Conservation (phyloP, 2,797 vertebrate species). For the Erpetoichthys calabaricus region DNA sequence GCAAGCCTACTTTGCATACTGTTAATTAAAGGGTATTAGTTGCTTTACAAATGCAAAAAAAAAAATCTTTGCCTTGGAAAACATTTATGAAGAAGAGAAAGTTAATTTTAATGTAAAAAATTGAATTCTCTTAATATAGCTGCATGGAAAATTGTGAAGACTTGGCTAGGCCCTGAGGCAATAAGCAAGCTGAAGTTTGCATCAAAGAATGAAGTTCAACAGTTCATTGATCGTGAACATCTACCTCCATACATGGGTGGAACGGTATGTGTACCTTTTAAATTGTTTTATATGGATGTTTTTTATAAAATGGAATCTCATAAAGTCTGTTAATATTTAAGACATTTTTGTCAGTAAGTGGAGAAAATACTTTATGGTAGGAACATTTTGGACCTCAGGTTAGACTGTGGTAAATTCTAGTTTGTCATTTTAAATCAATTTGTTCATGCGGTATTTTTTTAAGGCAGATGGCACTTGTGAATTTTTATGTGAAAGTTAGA, state of each 20-base stretch:
- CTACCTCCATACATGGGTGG: constrained; percentile 87
- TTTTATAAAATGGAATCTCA: not conserved
- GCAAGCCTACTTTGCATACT: too few species aligned
- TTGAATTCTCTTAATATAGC: constrained; percentile 42
- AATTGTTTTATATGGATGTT: not conserved
- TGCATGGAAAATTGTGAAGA: constrained; percentile 90
- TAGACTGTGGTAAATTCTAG: too few species aligned
- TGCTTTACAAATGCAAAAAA: too few species aligned
- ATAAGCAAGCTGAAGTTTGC: constrained; percentile 81
- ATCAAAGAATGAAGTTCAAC: constrained; percentile 67
- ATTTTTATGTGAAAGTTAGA: too few species aligned
- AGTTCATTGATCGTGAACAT: constrained; percentile 66
- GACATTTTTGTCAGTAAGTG: too few species aligned
- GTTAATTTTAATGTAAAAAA: not conserved
- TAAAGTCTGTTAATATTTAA: not conserved
- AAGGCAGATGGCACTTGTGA: not conserved
- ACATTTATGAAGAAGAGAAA: too few species aligned
- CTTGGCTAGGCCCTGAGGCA: constrained; percentile 88
- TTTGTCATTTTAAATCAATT: too few species aligned
- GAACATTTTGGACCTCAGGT: too few species aligned
- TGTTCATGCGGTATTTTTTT: too few species aligned
- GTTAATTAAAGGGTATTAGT: too few species aligned
- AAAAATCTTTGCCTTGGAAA: too few species aligned
- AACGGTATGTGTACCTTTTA: constrained; percentile 54
- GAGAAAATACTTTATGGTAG: too few species aligned